Conservation (phyloP, 2,113 vertebrate species). For the Cricetomys ansorgei region DNA sequence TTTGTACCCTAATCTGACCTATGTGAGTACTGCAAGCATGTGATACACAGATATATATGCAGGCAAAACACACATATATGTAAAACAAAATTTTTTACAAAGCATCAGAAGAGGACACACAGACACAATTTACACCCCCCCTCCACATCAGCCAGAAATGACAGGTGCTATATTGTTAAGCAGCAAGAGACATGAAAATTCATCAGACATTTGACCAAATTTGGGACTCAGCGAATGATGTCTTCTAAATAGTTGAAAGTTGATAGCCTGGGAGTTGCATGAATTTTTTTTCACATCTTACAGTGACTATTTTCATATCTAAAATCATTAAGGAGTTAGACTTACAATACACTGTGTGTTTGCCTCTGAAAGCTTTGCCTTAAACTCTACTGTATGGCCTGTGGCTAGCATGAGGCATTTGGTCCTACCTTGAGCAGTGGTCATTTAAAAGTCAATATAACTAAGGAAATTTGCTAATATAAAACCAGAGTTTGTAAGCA, state of each 20-base stretch:
- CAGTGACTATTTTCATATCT: not conserved
- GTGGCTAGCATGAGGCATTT: not conserved
- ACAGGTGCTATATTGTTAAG: slow-evolving; percentile 16
- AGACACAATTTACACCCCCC: not conserved
- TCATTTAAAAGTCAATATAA: not conserved
- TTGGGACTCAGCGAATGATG: not conserved
- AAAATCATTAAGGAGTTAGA: not conserved
- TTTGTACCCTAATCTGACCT: not conserved
- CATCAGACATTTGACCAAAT: not conserved
- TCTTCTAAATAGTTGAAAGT: not conserved
- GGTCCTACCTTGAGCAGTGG: not conserved
- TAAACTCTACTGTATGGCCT: not conserved
- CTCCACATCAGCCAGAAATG: not conserved
- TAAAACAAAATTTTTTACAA: not conserved
- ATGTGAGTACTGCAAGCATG: not conserved
- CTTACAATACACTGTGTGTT: not conserved
- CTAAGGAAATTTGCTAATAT: not conserved
- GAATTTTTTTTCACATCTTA: not conserved
- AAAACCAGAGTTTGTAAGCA: not conserved
- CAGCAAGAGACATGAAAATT: not conserved
- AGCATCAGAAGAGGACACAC: not conserved
- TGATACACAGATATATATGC: not conserved
- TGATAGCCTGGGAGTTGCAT: not conserved
- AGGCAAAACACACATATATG: not conserved
- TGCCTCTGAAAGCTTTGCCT: not conserved